phyloP scores from a whole-genome alignment of 2,113 vertebrate genomes.

The Megaceryle torquata region DNA sequence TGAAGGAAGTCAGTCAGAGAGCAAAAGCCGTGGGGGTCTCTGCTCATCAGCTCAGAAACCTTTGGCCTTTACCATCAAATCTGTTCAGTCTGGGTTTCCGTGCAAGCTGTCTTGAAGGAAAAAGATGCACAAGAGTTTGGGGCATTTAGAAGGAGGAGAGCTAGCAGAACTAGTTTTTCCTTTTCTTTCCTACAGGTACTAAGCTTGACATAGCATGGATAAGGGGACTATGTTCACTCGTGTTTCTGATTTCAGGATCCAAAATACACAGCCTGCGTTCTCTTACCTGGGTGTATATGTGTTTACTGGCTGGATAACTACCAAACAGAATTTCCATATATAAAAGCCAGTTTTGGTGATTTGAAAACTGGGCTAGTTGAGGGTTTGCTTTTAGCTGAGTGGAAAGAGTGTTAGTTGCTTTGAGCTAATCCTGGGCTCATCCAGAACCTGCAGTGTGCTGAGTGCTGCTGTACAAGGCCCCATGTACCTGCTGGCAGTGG shows the following conservation, averaged over 20 bases:
- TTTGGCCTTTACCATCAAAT: not conserved
- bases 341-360: not conserved
- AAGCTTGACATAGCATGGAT: not conserved
- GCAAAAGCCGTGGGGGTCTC: not conserved
- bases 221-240: not conserved
- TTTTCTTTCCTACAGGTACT: not conserved
- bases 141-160: not conserved
- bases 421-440: not conserved
- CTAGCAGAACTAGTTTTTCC: not conserved
- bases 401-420: not conserved
- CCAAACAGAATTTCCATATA: not conserved
- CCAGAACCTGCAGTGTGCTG: not conserved
- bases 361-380: not conserved
- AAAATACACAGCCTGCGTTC: accelerated
- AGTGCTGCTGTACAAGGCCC: not conserved
- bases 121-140: not conserved
- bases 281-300: not conserved
- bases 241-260: not conserved
- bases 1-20: constrained; percentile 13
- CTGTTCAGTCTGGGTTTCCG: not conserved
- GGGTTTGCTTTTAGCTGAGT: not conserved
- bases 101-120: not conserved
- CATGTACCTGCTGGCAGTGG: not conserved
- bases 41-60: constrained; percentile 9
- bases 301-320: not conserved